Evolutionary conservation across 2,113 vertebrate genomes (phyloP).

Genomic region (Rhinolophus sinicus): DNA sequence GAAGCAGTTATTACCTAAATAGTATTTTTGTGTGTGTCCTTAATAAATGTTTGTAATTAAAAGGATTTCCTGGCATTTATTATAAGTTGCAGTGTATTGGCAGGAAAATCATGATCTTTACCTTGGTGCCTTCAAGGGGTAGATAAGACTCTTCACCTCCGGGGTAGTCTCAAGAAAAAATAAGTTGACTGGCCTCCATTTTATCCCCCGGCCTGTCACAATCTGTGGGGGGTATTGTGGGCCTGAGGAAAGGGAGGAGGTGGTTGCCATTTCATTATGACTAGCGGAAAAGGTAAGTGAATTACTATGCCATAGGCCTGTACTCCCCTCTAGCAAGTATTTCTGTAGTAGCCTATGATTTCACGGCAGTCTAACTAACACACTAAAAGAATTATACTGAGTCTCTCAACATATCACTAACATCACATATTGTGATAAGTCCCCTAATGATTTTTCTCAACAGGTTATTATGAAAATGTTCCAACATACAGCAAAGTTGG

Average conservation of each 20-base stretch:
- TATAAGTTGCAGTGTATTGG: background rate
- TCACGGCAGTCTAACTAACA: background rate
- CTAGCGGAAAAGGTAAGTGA: background rate
- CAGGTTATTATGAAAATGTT: conserved; percentile 31
- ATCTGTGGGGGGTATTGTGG: background rate
- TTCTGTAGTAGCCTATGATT: background rate
- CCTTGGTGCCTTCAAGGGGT: background rate
- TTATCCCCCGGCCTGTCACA: background rate
- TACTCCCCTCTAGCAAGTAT: background rate
- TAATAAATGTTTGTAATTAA: conserved; percentile 77
- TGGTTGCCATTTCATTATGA: background rate
- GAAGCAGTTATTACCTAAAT: conserved; percentile 72
- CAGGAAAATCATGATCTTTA: background rate
- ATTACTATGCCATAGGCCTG: background rate
- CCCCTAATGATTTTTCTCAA: background rate
- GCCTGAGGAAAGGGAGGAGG: background rate
- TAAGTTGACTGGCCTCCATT: background rate
- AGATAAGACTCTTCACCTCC: background rate
- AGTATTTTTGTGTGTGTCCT: conserved; percentile 75
- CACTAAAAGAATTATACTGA: background rate
- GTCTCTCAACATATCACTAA: background rate
- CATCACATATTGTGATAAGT: background rate
- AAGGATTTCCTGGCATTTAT: conserved; percentile 58
- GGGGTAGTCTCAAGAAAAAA: background rate
- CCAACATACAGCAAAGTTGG: background rate